Evolutionary conservation across 2,797 vertebrate species (phyloP), one percentile per base, ranked within the genome.

Genomic region (Syngnathus acus): DNA sequence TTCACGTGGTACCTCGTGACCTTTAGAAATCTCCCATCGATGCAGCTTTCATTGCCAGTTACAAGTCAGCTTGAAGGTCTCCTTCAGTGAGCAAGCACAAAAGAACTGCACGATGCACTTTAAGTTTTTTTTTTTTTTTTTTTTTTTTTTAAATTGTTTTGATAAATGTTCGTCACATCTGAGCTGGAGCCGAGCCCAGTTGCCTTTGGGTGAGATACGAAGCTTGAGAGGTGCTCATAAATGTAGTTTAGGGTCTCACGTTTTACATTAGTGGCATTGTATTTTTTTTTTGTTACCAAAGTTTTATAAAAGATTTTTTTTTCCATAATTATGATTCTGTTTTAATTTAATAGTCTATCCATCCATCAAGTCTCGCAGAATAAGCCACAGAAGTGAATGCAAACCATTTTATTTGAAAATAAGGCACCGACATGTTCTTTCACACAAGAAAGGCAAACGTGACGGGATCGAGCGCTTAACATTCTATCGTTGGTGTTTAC

Each of bases 391-490:
- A 23, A 23, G n/a, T 6, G 38, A 50, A 4, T 26, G 69, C 38
- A 37, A 78, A 74, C 62, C 59, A 50, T 53, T 86, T 88, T 86
- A 86, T 83, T 85, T 79, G 79, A 62, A 83, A 83, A 83, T n/a
- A 68, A 74, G 43, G 64, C 60, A 73, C 68, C 73, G 68, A 68
- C 65, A 77, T 32, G 26, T 67, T 63, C 61, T 16, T 11, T 23
- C 58, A 68, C 71, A 65, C 19, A 67, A 72, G 58, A 70, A 58
- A 71, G 79, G n/a, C 57, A 68, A 78, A 80, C 72, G 67, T 67
- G 42, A 57, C 62, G 23, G 47, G 65, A 70, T 58, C n/a, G 69
- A 74, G 69, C 66, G 69, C 1, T 32, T 21, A 68, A 48, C 77
- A 77, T 67, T 1, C 4, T 65, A 39, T 67, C 40, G 9, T 69